A percentile compares a stretch with the other conserved stretches of the same genome.
Evolutionary conservation across 2,888 invertebrate genomes (phyloP).

Genomic region (Tetramorium bicarinatum): DNA sequence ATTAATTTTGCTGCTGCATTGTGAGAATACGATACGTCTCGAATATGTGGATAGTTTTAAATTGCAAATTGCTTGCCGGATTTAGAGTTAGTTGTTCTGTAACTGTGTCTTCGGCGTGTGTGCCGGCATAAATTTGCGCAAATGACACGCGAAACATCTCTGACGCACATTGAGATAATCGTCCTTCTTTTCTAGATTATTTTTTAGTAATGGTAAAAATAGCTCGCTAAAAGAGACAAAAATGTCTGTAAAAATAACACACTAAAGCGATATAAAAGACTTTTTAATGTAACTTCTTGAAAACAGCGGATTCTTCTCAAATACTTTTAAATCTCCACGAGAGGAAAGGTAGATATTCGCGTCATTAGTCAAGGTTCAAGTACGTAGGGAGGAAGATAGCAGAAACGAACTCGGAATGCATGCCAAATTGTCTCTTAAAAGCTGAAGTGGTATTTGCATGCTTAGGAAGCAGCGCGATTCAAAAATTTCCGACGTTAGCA

Average conservation of each 20-base stretch:
- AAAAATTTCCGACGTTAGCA: slow-evolving; percentile 28
- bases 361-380: slow-evolving; percentile 2
- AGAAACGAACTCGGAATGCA: not conserved
- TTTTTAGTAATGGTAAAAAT: not conserved
- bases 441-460: slow-evolving; percentile 31
- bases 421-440: slow-evolving; percentile 38
- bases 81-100: slow-evolving; percentile 1
- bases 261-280: not conserved
- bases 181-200: not conserved
- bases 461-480: not conserved
- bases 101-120: not conserved
- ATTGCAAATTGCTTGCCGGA: slow-evolving; percentile 7
- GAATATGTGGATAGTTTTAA: not conserved
- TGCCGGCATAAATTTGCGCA: slow-evolving; percentile 19
- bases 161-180: not conserved
- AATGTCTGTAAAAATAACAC: not conserved
- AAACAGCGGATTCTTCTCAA: not conserved
- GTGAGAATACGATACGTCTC: not conserved
- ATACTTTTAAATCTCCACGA: slow-evolving; percentile 6
- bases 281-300: not conserved
- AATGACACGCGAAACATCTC: not conserved
- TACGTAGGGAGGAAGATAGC: slow-evolving; percentile 5
- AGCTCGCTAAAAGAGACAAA: not conserved
- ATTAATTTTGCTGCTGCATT: not conserved
- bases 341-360: not conserved